Percentiles rank a stretch among this genome's conserved stretches.
phyloP scores from a whole-genome alignment of 2,113 vertebrate genomes.

The Ceyx melanurus region DNA sequence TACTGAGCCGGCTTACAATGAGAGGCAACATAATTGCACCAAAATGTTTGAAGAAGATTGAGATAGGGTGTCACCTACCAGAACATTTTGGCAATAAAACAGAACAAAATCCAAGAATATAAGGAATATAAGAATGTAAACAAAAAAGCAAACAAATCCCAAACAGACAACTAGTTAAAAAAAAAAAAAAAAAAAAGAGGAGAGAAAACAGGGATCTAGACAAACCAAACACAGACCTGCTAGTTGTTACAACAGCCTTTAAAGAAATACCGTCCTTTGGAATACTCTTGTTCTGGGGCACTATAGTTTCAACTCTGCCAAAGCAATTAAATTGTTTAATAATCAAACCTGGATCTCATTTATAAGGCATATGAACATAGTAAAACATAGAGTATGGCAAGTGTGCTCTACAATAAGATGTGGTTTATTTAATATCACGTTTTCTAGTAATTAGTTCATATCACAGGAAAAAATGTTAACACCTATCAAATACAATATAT shows the following conservation, averaged over 20 bases:
- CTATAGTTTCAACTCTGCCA: conserved; percentile 15
- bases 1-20: background rate
- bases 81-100: conserved; percentile 3
- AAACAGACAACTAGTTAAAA: background rate
- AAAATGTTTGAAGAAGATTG: conserved; percentile 48
- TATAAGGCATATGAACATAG: background rate
- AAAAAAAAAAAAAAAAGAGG: no score
- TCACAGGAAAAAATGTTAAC: conserved; percentile 34
- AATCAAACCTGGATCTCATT: conserved; percentile 49
- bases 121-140: background rate
- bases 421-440: conserved; percentile 43
- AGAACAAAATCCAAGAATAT: background rate
- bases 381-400: background rate
- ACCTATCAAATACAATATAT: background rate
- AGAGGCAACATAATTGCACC: conserved; percentile 26
- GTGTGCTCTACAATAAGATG: background rate
- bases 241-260: conserved; percentile 5
- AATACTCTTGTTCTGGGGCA: background rate
- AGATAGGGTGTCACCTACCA: conserved; percentile 41
- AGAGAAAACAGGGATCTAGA: background rate
- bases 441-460: conserved; percentile 30
- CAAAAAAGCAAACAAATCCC: background rate
- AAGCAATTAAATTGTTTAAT: conserved; percentile 16
- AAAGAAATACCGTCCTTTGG: background rate
- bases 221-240: background rate